Conservation (phyloP, 2,888 invertebrate genomes). For the Drosophila koepferae region DNA sequence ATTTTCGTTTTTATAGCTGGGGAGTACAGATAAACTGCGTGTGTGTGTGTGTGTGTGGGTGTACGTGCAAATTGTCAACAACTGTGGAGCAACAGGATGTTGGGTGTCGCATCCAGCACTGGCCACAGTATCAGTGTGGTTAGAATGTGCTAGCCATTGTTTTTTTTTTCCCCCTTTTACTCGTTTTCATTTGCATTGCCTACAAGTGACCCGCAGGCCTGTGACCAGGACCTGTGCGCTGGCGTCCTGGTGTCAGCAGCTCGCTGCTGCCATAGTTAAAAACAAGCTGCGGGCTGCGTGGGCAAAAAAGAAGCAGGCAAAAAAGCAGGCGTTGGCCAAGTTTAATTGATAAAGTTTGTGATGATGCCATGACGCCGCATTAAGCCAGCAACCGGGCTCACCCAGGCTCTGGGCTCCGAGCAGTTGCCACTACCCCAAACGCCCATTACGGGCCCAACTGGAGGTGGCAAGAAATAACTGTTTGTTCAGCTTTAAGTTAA, state of each 20-base stretch:
- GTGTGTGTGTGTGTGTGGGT: slow-evolving; percentile 1
- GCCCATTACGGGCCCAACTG: background rate
- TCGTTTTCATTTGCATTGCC: slow-evolving; percentile 47
- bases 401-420: slow-evolving; percentile 21
- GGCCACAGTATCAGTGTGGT: slow-evolving; percentile 25
- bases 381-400: slow-evolving; percentile 53
- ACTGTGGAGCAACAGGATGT: slow-evolving; percentile 32
- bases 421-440: slow-evolving; percentile 6
- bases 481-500: slow-evolving; percentile 76
- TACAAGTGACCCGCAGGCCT: slow-evolving; percentile 52
- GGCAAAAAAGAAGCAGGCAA: slow-evolving; percentile 48
- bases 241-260: slow-evolving; percentile 46
- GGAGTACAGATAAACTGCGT: background rate
- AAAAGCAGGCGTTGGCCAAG: slow-evolving; percentile 57
- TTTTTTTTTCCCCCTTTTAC: background rate
- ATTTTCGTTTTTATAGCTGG: slow-evolving; percentile 11
- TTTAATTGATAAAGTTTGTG: slow-evolving; percentile 80
- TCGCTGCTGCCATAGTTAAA: slow-evolving; percentile 58
- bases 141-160: slow-evolving; percentile 45
- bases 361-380: slow-evolving; percentile 75
- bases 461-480: slow-evolving; percentile 51
- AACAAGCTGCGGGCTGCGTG: slow-evolving; percentile 65
- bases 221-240: slow-evolving; percentile 20
- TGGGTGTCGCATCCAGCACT: slow-evolving; percentile 7
- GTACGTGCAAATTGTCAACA: slow-evolving; percentile 15